Evolutionary conservation across 2,113 vertebrate genomes (phyloP).

Genomic region (Tachysurus vachellii): DNA sequence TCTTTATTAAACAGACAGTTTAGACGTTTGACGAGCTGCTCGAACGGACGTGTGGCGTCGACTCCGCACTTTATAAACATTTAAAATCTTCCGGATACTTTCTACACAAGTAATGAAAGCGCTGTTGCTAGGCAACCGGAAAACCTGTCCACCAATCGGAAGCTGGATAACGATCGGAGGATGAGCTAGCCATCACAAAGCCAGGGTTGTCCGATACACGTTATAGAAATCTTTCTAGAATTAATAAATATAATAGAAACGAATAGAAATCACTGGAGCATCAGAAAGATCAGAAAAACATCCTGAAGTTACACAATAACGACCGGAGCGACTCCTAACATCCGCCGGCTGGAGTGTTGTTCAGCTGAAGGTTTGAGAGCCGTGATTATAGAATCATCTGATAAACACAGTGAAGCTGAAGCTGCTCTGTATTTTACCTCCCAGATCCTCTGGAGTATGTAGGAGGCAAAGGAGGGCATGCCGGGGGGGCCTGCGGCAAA

Average conservation of each 20-base stretch:
- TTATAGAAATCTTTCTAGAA: too few species aligned
- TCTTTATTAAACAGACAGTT: too few species aligned
- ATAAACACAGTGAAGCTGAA: not conserved
- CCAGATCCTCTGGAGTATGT: conserved; percentile 99
- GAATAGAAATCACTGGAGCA: too few species aligned
- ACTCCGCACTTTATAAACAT: not conserved
- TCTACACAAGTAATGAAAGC: not conserved
- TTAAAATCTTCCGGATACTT: not conserved
- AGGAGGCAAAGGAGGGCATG: conserved; percentile 97
- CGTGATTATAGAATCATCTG: not conserved
- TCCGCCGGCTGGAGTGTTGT: not conserved
- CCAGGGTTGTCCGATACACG: too few species aligned
- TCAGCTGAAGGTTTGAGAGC: too few species aligned
- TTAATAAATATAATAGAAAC: too few species aligned
- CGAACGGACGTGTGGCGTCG: too few species aligned
- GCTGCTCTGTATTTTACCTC: conserved; percentile 76
- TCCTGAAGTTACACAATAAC: not conserved
- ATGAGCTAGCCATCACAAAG: not conserved
- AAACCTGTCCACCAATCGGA: not conserved
- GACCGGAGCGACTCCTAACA: not conserved
- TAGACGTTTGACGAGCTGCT: too few species aligned
- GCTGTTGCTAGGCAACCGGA: not conserved
- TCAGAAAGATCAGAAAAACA: too few species aligned
- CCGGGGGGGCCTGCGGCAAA: conserved; percentile 96
- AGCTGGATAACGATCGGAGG: not conserved